Conservation (phyloP, 2,797 vertebrate species). For the Spinus olivaceus region DNA sequence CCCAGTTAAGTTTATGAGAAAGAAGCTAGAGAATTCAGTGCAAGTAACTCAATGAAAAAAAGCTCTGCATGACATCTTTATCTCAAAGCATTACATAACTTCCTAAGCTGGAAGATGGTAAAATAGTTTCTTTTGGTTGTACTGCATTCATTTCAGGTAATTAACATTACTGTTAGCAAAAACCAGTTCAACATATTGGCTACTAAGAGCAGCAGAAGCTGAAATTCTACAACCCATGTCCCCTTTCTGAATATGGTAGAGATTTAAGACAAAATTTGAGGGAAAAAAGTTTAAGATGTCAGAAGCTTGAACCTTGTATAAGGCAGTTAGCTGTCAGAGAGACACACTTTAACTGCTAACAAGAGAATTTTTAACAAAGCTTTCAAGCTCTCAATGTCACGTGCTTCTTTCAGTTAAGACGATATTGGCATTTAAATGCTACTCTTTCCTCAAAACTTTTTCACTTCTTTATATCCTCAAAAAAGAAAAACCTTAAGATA, state of each 20-base stretch:
- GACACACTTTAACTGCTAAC: not conserved
- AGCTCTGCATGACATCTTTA: not conserved
- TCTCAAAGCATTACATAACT: not conserved
- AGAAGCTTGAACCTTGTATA: not conserved
- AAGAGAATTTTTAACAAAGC: not conserved
- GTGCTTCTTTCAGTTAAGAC: not conserved
- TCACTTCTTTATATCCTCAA: not conserved
- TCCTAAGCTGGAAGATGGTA: not conserved
- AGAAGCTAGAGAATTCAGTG: conserved; percentile 6
- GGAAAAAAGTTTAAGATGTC: not conserved
- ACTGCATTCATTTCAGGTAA: not conserved
- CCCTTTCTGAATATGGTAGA: not conserved
- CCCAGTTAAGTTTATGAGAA: not conserved
- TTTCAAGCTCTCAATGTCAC: not conserved
- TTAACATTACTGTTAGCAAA: not conserved
- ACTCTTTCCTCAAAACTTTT: not conserved
- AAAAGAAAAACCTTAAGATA: not conserved
- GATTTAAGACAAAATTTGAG: not conserved
- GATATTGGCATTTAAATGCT: not conserved
- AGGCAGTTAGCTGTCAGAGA: not conserved
- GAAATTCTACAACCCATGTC: not conserved
- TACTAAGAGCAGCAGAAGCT: not conserved
- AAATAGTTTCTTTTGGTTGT: not conserved
- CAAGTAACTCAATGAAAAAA: not conserved
- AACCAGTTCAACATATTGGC: not conserved